Evolutionary conservation across 2,888 invertebrate species (phyloP).

Genomic region (Polydrusus pterygomalis): DNA sequence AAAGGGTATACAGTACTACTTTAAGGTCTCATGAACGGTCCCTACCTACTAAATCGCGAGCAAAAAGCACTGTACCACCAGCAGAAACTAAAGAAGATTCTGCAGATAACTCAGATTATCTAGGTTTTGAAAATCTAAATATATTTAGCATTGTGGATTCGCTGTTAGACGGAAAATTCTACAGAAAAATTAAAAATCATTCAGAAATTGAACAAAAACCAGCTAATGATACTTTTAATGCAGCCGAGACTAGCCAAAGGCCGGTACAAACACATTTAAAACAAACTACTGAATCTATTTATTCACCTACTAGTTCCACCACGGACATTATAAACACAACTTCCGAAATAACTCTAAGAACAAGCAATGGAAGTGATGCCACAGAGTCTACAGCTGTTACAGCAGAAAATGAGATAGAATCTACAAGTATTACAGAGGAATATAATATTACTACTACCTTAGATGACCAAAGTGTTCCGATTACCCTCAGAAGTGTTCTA

Average conservation of each 20-base stretch:
- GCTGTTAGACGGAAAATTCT: constrained; percentile 62
- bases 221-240: neutral
- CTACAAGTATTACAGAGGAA: constrained; percentile 49
- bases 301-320: too few species aligned
- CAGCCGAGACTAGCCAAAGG: neutral
- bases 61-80: neutral
- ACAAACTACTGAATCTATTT: neutral
- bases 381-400: constrained; percentile 35
- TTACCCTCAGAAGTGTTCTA: constrained; percentile 64
- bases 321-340: neutral
- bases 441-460: constrained; percentile 25
- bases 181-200: constrained; percentile 59
- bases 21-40: constrained; percentile 47
- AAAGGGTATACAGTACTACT: constrained; percentile 57
- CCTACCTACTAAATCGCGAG: neutral
- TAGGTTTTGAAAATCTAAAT: constrained; percentile 57
- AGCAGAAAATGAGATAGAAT: constrained; percentile 25
- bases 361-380: constrained; percentile 48
- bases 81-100: constrained; percentile 50
- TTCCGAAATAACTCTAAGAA: constrained; percentile 10
- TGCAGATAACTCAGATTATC: constrained; percentile 54
- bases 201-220: constrained; percentile 17
- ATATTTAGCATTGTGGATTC: constrained; percentile 62
- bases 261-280: neutral
- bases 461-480: constrained; percentile 50